Evolutionary conservation across 2,888 invertebrate species (phyloP), one percentile per base, ranked within the genome.

Genomic region (Caenorhabditis uteleia): DNA sequence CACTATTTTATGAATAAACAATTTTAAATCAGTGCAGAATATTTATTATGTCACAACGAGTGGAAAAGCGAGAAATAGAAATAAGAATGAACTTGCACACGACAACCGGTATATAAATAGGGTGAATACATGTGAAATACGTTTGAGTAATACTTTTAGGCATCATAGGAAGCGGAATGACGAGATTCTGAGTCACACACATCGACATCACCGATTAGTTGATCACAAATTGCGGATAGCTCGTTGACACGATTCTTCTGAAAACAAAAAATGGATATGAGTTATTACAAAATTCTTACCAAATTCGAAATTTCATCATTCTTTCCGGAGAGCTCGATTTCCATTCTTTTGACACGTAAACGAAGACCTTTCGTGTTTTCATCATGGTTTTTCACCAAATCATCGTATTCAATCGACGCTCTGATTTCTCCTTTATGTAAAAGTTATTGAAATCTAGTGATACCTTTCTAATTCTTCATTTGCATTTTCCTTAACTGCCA

Each of bases 141-240:
- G n/a, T n/a, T n/a, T n/a, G n/a, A n/a, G n/a, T n/a, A n/a, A n/a
- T n/a, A n/a, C n/a, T n/a, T n/a, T 48, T 54, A 55, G 8, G 61
- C 61, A 38, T 61, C 61, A 36, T 27, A 43, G 7, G 42, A 20
- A 18, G 42, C 39, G 0, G 55, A 56, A 1, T 39, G n/a, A 2
- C 27, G 20, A 3, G 62, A 57, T 42, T 53, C 47, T 16, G 33
- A 34, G 47, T 56, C 62, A 20, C 27, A 44, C 14, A 56, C 36
- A 33, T 62, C 62, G n/a, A 48, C 62, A n/a, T 62, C 62, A 7
- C 43, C 47, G 21, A 62, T 29, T 18, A 62, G 25, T 33, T 62
- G 62, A 57, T 62, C 62, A 23, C 62, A 62, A 20, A 62, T 56
- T 14, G 43, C n/a, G 7, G 62, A 38, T 2, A 62, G 38, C 25